Conservation (phyloP, 2,113 vertebrate species). For the Apodemus speciosus region DNA sequence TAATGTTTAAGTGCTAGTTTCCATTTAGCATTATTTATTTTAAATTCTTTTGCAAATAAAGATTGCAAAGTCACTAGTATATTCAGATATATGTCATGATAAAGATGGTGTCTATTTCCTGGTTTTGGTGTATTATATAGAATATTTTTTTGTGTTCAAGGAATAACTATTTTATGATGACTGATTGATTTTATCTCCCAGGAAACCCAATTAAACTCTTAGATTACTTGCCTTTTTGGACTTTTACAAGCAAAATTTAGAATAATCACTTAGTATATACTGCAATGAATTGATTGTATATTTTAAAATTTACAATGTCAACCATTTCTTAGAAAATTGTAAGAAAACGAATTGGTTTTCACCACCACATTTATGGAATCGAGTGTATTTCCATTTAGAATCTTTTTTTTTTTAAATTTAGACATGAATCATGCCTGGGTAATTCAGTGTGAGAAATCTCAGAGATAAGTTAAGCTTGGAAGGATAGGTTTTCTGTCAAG, state of each 20-base stretch:
- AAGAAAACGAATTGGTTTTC: slow-evolving; percentile 60
- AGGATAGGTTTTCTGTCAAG: neutral
- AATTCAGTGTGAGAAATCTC: slow-evolving; percentile 35
- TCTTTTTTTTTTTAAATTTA: slow-evolving; percentile 9
- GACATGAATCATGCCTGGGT: slow-evolving; percentile 38
- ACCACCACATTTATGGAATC: slow-evolving; percentile 50
- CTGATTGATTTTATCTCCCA: neutral
- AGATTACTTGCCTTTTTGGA: neutral
- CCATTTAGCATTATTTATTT: slow-evolving; percentile 14
- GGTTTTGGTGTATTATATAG: slow-evolving; percentile 15
- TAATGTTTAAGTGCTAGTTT: slow-evolving; percentile 64
- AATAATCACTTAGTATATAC: neutral
- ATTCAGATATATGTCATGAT: slow-evolving; percentile 15
- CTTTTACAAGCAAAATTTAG: neutral
- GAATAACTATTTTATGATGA: neutral
- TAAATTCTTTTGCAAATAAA: slow-evolving; percentile 55
- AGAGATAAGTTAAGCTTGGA: slow-evolving; percentile 20
- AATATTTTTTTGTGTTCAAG: slow-evolving; percentile 22
- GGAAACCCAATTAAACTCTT: neutral
- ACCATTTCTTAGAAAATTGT: slow-evolving; percentile 15
- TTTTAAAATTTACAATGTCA: slow-evolving; percentile 33
- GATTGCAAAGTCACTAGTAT: slow-evolving; percentile 58
- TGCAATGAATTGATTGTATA: neutral
- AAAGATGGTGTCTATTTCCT: neutral
- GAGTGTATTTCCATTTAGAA: slow-evolving; percentile 41